Base-by-base conservation (phyloP, 2,888 invertebrate genomes). In the Lycia hirtaria region DNA sequence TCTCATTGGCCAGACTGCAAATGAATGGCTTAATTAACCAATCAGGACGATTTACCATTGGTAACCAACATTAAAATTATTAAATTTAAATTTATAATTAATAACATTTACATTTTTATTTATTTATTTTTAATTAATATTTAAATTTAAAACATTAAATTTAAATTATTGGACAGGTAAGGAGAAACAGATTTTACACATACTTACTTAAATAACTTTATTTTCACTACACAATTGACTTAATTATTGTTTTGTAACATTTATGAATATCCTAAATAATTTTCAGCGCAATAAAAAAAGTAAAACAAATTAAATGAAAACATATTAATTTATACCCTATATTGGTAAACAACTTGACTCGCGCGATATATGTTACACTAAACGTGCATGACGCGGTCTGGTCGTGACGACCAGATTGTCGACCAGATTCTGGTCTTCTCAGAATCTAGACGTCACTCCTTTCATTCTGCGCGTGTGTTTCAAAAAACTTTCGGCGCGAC, bases 261-360 rank as follows among this genome's bases (percentile, higher is more conserved):
- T 68, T 60, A 67, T 60, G 64, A 69, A 69, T 58, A 71, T 62
- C 63, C 63, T 40, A 49, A 60, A 59, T 49, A 67, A 72, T 58
- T n/a, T 65, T 68, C 60, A 72, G 64, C 67, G 62, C 63, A 65
- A 41, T 73, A 66, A 69, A 71, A 60, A 50, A 65, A 72, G n/a
- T n/a, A 68, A 72, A 62, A 66, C 41, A 61, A 64, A 56, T 56
- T 55, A 64, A 63, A 56, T 63, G 60, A 70, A 14, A 47, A n/a
- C n/a, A 33, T 24, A 67, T 69, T 65, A 67, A 69, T 69, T 73
- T 70, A 74, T 72, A 80, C 78, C 78, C 72, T 76, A 82, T 73
- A 78, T 67, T 83, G 84, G 85, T 85, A 85, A 85, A 83, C 79
- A 82, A 77, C 67, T 56, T 74, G 73, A 74, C 73, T 76, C 64